Base-by-base conservation (phyloP, 2,888 invertebrate species). In the Tanytarsus gracilentus region DNA sequence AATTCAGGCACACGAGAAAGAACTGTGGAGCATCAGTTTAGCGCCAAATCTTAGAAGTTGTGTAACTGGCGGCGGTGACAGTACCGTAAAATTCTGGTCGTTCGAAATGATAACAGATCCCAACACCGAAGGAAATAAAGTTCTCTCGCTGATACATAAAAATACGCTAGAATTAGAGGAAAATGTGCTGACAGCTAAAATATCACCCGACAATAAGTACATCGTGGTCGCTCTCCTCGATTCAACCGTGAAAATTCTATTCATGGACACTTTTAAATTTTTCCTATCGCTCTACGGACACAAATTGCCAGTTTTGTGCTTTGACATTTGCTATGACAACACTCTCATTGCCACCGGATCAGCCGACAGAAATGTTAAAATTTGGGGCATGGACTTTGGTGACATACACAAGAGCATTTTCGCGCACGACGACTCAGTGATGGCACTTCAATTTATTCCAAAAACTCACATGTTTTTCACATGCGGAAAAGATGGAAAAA, bases 321-420 rank as follows among this genome's bases (percentile, higher is more conserved):
- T 98, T 78, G 97, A 98, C 70, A 93, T 98, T 62, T 92, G 92
- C 11, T 85, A 86, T 65, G 94, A 94, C 71, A 87, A 86, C 0
- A 80, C 82, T 8, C 71, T 98, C 23, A 86, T 98, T 64, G 90
- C 85, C 8, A 96, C 98, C 0, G 98, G 97, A 6, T 96, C 97
- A 2, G 89, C 90, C 0, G 99, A 99, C 76, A 82, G 95, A 39
- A 96, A 92, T 71, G 82, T 98, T 26, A 96, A 97, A 77, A 85
- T 99, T 63, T 99, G 98, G 98, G 98, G 98, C 30, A 80, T 98
- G 75, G 96, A 98, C 75, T 98, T 95, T 72, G 98, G 98, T n/a
- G 96, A 99, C 72, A 97, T 96, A 67, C 97, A 95, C 75, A 84
- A 84, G 68, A 95, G 95, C 0, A 79, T 98, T 65, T 93, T 96